phyloP scores from a whole-genome alignment of 2,888 invertebrate genomes.

The Hermodice carunculata region DNA sequence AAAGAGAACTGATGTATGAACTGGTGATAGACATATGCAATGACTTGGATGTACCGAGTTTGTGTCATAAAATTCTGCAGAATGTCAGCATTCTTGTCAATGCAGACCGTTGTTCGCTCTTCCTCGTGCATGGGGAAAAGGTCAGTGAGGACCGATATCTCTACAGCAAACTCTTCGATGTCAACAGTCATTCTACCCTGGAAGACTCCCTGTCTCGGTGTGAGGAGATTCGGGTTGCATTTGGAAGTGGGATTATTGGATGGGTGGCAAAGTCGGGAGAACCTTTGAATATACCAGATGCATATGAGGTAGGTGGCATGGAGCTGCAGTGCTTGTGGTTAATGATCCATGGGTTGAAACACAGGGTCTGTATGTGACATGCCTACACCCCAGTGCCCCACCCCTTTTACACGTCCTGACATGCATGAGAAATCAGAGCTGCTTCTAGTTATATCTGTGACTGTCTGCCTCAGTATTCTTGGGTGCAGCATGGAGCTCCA shows the following conservation, averaged over 20 bases:
- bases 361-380: too few species aligned
- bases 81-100: constrained; percentile 66
- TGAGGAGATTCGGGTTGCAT: constrained; percentile 80
- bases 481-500: too few species aligned
- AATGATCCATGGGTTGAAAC: too few species aligned
- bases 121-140: constrained; percentile 70
- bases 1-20: constrained; percentile 68
- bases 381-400: too few species aligned
- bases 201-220: constrained; percentile 89
- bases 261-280: constrained; percentile 64
- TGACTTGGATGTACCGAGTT: constrained; percentile 66
- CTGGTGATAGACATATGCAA: constrained; percentile 68
- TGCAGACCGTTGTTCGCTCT: constrained; percentile 67
- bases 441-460: too few species aligned
- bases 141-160: constrained; percentile 74
- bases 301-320: constrained; percentile 66
- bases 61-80: constrained; percentile 68
- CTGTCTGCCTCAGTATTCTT: too few species aligned
- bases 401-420: too few species aligned
- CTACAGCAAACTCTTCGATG: constrained; percentile 67
- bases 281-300: constrained; percentile 64
- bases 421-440: too few species aligned
- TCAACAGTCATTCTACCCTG: constrained; percentile 73
- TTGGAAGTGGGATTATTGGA: constrained; percentile 66
- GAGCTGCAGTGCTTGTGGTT: too few species aligned